A percentile compares a stretch with the other conserved stretches of the same genome.
These are phyloP conservation scores for Carabus problematicus DNA, from an alignment of 2,888 invertebrate genomes.

Conservation along the genomic window DNA sequence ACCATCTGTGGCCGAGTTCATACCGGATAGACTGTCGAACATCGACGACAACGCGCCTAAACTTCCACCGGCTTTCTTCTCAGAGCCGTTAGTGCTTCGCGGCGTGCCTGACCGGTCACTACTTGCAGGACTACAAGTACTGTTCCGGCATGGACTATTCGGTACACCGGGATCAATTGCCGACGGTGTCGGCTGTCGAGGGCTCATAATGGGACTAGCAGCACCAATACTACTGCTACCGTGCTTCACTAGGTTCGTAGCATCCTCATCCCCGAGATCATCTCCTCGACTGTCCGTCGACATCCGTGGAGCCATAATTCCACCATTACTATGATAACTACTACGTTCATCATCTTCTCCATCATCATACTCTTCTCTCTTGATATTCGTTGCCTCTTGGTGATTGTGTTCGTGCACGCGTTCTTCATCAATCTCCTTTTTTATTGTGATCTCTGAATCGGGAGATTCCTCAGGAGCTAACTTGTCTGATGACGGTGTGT, in stretches of 20 bases:
- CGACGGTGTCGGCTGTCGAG: constrained; percentile 50
- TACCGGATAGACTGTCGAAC: constrained; percentile 84
- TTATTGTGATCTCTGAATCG: constrained; percentile 61
- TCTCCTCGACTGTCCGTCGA: constrained; percentile 52
- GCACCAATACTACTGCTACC: constrained; percentile 45
- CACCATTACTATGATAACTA: constrained; percentile 56
- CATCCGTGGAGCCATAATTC: constrained; percentile 37
- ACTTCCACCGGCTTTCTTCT: constrained; percentile 69
- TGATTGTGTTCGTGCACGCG: constrained; percentile 59
- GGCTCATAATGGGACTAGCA: constrained; percentile 56
- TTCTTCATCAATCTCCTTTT: constrained; percentile 55
- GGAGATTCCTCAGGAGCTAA: constrained; percentile 62
- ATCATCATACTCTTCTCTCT: constrained; percentile 54
- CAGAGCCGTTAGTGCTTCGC: constrained; percentile 68
- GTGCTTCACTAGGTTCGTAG: constrained; percentile 41
- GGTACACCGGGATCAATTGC: constrained; percentile 55
- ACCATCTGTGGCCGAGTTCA: constrained; percentile 54
- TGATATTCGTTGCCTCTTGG: constrained; percentile 55
- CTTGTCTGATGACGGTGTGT: constrained; percentile 67
- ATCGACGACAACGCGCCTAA: constrained; percentile 86
- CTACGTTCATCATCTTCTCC: constrained; percentile 58
- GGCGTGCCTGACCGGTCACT: constrained; percentile 81
- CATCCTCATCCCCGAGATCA: constrained; percentile 53
- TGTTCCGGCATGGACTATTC: constrained; percentile 69
- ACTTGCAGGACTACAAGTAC: constrained; percentile 75